Conservation (phyloP, 1,140 invertebrate genomes). For the Goniozus legneri region DNA sequence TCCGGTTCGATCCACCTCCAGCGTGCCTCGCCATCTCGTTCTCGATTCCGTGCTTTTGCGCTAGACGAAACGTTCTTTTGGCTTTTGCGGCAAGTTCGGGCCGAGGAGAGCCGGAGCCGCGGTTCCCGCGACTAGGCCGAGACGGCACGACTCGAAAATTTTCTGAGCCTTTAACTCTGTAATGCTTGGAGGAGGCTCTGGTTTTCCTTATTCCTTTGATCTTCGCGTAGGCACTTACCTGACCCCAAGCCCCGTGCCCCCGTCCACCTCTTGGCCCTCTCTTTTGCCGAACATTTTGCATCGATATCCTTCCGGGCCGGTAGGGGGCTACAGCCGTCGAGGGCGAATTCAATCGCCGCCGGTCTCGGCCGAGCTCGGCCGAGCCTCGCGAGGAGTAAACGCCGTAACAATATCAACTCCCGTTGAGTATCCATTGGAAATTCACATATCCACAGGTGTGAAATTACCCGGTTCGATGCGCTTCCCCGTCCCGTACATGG, state of each 20-base stretch:
- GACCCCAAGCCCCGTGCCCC: slow-evolving; percentile 11
- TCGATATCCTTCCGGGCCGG: slow-evolving; percentile 10
- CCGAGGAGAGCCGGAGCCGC: background rate
- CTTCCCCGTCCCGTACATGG: slow-evolving; percentile 3
- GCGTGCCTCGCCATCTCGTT: background rate
- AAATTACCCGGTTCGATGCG: slow-evolving; percentile 25
- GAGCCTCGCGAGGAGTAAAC: too few species aligned
- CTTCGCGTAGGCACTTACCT: slow-evolving; percentile 32
- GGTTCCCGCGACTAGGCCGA: background rate
- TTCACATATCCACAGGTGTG: slow-evolving; percentile 18
- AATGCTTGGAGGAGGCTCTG: slow-evolving; percentile 20
- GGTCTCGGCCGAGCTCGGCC: too few species aligned
- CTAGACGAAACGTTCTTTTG: background rate
- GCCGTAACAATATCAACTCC: too few species aligned
- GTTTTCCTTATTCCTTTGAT: slow-evolving; percentile 38
- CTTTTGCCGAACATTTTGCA: slow-evolving; percentile 23
- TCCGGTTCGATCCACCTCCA: background rate
- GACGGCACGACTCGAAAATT: slow-evolving; percentile 16
- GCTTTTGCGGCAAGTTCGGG: background rate
- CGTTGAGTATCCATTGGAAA: slow-evolving; percentile 5
- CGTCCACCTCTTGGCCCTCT: too few species aligned
- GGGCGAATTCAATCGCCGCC: background rate
- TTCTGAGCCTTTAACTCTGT: slow-evolving; percentile 16
- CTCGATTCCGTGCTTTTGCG: too few species aligned
- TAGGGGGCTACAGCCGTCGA: background rate